Base-by-base conservation (phyloP, 2,888 invertebrate species). In the Cheilosia vulpina region DNA sequence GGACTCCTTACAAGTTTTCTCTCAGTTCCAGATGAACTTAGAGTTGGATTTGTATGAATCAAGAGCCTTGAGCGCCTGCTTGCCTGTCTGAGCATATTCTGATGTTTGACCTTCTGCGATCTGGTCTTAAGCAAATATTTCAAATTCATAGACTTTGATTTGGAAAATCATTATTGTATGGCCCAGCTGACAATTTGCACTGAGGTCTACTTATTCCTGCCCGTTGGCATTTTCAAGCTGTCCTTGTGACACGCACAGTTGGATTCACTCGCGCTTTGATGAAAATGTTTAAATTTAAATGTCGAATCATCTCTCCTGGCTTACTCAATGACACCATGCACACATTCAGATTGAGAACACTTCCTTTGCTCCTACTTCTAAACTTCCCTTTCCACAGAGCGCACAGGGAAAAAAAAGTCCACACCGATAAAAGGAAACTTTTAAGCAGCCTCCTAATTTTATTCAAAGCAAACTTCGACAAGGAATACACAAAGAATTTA, bases 381-480 rank as follows among this genome's bases (percentile, higher is more conserved):
- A 43, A 53, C 24, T 68, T 60, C 43, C 31, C 24, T 52, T 13
- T 38, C 4, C 13, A n/a, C 4, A 9, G 0, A 17, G 19, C 1
- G 4, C 2, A 17, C 5, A 9, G 6, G 6, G 13, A 21, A 3
- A 38, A 38, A 38, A 13, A 4, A 11, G 13, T 4, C 4, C 38
- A 55, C 31, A 65, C 57, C 68, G 27, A 72, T 50, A 50, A 65
- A 80, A 57, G 58, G 27, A 58, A 85, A 75, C 63, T 71, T 79
- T 80, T 71, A 53, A 85, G 75, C 65, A 80, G 75, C 60, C 80
- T 43, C 76, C 80, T 80, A 83, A 80, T 80, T 85, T 76, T 71
- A 84, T 79, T 84, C 84, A 71, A 85, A 66, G 76, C 75, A 85
- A 75, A 80, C 84, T 85, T 85, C 62, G 71, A 66, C 83, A 80